Evolutionary conservation across 1,140 invertebrate genomes (phyloP), one percentile per base, ranked within the genome.

Genomic region (Ceratina australensis): DNA sequence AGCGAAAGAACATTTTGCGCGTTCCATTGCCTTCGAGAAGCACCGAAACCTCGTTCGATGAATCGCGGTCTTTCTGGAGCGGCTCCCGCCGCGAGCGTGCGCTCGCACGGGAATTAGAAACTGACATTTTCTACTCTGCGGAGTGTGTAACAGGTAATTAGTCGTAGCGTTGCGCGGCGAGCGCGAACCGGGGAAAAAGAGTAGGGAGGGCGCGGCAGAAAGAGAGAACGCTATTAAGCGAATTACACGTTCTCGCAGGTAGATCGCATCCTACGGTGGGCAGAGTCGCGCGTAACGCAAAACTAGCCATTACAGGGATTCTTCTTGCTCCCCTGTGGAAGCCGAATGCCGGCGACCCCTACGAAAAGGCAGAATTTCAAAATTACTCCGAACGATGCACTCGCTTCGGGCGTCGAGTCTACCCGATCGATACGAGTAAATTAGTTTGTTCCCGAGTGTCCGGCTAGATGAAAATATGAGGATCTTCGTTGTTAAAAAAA

Each of bases 61-160:
- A 33, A 33, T 33, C 28, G 28, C 28, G 28, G 28, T 33, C 33
- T 49, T 60, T 68, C 50, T 15, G 22, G 18, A 12, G 2, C 54
- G 65, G n/a, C 20, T 52, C 33, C 15, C 42, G 5, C 7, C 18
- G 52, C 26, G 57, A 50, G 65, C 54, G 49, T 69, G 42, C 16
- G 57, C 20, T n/a, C 60, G 33, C 59, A 50, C 59, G 50, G 22
- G 69, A 72, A 84, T 83, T 81, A 78, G 78, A 85, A 81, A 81
- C 79, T 84, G 79, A 78, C 71, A 84, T 88, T 88, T 86, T 87
- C 85, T 88, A 88, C 87, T 88, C 79, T 80, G 71, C 80, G 68
- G 76, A 87, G 87, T 88, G 85, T 87, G 82, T 86, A 88, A 88
- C 78, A 82, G 81, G 68, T 87, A 86, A 87, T 88, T 87, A 87